These are phyloP conservation scores for Leptopilina boulardi DNA, from an alignment of 1,140 invertebrate species.

Conservation along the genomic window DNA sequence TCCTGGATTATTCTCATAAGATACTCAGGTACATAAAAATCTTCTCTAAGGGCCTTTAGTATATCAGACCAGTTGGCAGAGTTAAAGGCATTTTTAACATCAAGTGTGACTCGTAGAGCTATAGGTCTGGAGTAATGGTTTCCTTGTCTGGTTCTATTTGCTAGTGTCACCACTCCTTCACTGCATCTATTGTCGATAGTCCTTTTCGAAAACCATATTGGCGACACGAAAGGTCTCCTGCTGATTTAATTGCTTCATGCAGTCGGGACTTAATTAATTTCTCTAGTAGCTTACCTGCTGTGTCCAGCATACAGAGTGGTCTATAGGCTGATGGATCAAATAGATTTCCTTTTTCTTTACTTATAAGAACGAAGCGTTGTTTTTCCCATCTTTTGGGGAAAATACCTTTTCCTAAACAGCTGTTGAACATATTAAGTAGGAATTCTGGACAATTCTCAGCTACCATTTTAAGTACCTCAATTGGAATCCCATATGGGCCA, in stretches of 20 bases:
- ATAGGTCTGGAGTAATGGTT: not conserved
- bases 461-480: constrained; percentile 50
- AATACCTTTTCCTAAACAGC: constrained; percentile 34
- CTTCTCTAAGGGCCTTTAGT: not conserved
- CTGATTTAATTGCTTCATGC: constrained; percentile 35
- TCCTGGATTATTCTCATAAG: not conserved
- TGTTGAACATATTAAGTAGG: constrained; percentile 35
- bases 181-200: constrained; percentile 60
- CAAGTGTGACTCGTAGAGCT: not conserved
- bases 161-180: constrained; percentile 46
- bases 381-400: constrained; percentile 40
- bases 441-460: not conserved
- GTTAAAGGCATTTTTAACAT: not conserved
- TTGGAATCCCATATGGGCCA: constrained; percentile 53
- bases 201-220: constrained; percentile 65
- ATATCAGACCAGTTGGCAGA: not conserved
- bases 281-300: constrained; percentile 50
- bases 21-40: not conserved
- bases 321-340: constrained; percentile 34
- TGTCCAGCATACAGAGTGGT: constrained; percentile 56
- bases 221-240: constrained; percentile 41
- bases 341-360: constrained; percentile 34
- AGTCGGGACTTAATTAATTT: constrained; percentile 42
- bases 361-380: constrained; percentile 34
- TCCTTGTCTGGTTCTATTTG: not conserved